Base-by-base conservation (phyloP, 2,113 vertebrate species). In the Dolichallabes microphthalmus region DNA sequence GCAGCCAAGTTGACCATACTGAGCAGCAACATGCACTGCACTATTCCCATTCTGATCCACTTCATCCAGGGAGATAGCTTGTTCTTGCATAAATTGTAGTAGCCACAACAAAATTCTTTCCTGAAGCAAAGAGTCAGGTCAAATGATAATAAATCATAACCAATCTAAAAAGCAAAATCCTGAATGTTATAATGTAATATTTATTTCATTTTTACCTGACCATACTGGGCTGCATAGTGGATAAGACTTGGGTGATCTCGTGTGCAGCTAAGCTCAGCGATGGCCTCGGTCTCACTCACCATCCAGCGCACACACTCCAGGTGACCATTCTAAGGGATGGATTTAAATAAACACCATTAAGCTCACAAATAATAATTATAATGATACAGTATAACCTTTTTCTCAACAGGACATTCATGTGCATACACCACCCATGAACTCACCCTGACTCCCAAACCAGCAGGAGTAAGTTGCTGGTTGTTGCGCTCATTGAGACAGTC, bases 71-170 rank as follows among this genome's bases (percentile, higher is more conserved):
- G 97, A 99, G 90, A 99, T 99, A 0, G 96, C 98, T 90, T 99
- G 98, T 68, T 99, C 98, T 94, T 99, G 98, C 98, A 99, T 99
- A 92, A 99, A 99, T 91, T 99, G 98, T 66, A 99, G 96, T 92
- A 99, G 91, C 98, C 98, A 99, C 61, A 99, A 90, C 90, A 99
- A 93, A 15, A 98, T 98, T 89, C 97, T 98, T 91, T 99, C 98
- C 98, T 99, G 90, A 64, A 82, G 17, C 64, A 76, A 63, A 87
- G 12, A 77, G 17, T 45, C 1, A 52, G 2, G 50, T 58, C 19
- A 57, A 35, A 82, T 75, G 35, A 52, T 79, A 2, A 58, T 17
- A 64, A 8, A 20, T 45, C 32, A 30, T 19, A 20, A 66, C n/a
- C n/a, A 75, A 32, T 64, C 19, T 57, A 64, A 13, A 39, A 27